Evolutionary conservation across 2,113 vertebrate genomes (phyloP), one percentile per base, ranked within the genome.

Genomic region (Bubo scandiacus): DNA sequence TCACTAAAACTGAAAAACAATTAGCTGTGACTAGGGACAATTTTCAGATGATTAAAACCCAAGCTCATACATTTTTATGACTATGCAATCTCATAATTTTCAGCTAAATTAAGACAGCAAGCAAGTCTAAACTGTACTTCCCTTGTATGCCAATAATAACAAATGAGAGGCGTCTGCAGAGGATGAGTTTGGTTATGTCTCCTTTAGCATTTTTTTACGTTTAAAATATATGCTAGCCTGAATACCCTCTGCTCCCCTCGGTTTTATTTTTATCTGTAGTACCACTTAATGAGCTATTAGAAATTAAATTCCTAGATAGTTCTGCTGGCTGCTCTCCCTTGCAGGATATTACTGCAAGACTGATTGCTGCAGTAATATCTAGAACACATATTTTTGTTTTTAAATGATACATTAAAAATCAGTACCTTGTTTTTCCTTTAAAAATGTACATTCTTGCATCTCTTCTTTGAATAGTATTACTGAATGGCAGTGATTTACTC

Each of bases 251-350:
- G 49, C 47, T 91, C 30, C 82, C 57, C 32, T 85, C 32, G 9
- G 12, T n/a, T 88, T 93, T 92, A 73, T 94, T 94, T 94, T 92
- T 94, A 57, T 90, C 82, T 92, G 21, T 93, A 90, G 51, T 86
- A 67, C 81, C 62, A n/a, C 72, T 95, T 96, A 84, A 94, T 89
- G 86, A 92, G 59, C 72, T 92, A 32, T 93, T 86, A 92, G 79
- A 90, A 94, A 94, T 86, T 62, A 73, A 88, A 80, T 93, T 93
- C 88, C 82, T 93, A 45, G 70, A 79, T 10, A 72, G 82, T 58
- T 29, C 26, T 19, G 19, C 75, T 94, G 95, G 71, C 59, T 92
- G 42, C 59, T 92, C 21, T 96, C 82, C 80, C 51, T 38, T 88
- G 63, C 68, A 81, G 65, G 55, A 27, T 72, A 20, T 73, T 73